Base-by-base conservation (phyloP, 2,888 invertebrate species). In the Tipula vernalis region DNA sequence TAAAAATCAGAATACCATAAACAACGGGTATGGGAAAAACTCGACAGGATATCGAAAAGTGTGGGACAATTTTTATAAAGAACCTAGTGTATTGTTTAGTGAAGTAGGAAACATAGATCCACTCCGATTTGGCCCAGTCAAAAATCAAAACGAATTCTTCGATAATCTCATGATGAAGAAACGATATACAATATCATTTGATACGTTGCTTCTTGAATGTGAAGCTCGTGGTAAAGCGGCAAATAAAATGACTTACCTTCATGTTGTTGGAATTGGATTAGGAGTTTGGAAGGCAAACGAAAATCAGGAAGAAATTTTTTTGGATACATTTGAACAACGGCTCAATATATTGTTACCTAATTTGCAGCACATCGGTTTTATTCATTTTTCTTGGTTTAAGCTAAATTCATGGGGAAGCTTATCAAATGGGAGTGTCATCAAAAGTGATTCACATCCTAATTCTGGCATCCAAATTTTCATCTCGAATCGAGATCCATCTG, bases 181-280 rank as follows among this genome's bases (percentile, higher is more conserved):
- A 88, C 91, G 94, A 51, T 90, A 94, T 83, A 91, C 92, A 41
- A 91, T 94, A 8, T 90, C 93, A 0, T 93, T 94, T 3, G 95
- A 95, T 88, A 93, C 93, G 10, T 91, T 94, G 41, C 89, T 95
- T 1, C 89, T 95, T n/a, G 95, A 95, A 87, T 94, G 94, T 0
- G 93, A 95, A 87, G 90, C 91, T 0, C 91, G 95, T 15, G 94
- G 94, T 0, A 90, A 90, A 12, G 91, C 91, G 0, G 91, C 90
- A 3, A 92, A 91, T 36, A 93, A 92, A 44, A 91, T 91, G 5
- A 95, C 94, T 0, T 95, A 92, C 88, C 88, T 95, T 0, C 95
- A 95, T 90, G 92, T 95, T 8, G 93, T 95, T 47, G 95, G 95
- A 10, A 93, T 94, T 83, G 94, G 94, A 85, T 90, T 94, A n/a